Evolutionary conservation across 2,113 vertebrate species (phyloP), one percentile per base, ranked within the genome.

Genomic region (Onychorhynchus coronatus): DNA sequence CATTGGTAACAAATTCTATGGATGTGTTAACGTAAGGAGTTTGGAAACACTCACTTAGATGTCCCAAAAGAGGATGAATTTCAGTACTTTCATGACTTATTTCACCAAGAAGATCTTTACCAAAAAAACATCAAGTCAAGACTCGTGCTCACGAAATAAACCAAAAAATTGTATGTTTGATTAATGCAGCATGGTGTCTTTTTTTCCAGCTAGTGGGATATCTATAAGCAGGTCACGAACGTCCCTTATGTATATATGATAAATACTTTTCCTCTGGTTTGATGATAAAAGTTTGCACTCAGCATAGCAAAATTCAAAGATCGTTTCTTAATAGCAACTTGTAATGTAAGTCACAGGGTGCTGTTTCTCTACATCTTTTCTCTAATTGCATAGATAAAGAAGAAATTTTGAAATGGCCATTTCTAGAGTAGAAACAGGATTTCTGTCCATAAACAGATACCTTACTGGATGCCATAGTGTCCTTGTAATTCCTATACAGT

Each of bases 1-100:
- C 88, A 62, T 74, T 95, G 86, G 66, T 82, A 91, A 86, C 77
- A 94, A 96, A 89, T 66, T 70, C 83, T 92, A 56, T 50, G 90
- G 86, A 89, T 85, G 77, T 85, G 49, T 81, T 96, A 91, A 97
- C 9, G 2, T 81, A 88, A 76, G 70, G 92, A 95, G 93, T 95
- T 95, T 97, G 70, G 88, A 95, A 97, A 85, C 58, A 27, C 41
- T 95, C 5, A 1, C 70, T 92, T 42, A 73, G 53, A 77, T 37
- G 58, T 95, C 96, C 76, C 96, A 35, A 63, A 95, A 91, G 95
- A 85, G 6, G 5, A 79, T 70, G 77, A 76, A 82, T 80, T 92
- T 91, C 71, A 85, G 52, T 76, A 42, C 24, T 91, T 91, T 83
- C 66, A 76, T 56, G 52, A 88, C 44, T 77, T 88, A 52, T 50